Evolutionary conservation across 2,113 vertebrate species (phyloP), one percentile per base, ranked within the genome.

Genomic region (Dromaius novaehollandiae): DNA sequence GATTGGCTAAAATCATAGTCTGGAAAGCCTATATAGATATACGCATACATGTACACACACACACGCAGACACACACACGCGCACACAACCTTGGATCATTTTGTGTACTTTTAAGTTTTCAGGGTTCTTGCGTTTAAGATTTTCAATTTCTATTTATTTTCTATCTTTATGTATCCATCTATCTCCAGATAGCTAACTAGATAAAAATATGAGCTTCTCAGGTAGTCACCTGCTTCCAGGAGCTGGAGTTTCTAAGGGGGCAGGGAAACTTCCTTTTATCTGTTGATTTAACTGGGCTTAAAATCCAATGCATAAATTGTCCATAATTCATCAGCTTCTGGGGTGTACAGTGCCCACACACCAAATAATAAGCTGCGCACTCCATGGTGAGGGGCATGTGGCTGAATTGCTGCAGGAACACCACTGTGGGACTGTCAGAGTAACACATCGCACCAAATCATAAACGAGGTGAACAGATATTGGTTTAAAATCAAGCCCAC

Each of bases 261-360:
- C 1, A 36, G 86, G 89, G 21, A 8, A 71, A 50, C 28, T 94
- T 75, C 40, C 71, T 80, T 86, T 86, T 14, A 83, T 89, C 70
- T 84, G 56, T 51, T 94, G 85, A 88, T 96, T 96, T 96, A 95
- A 34, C 91, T 91, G 46, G 79, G 75, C 87, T 95, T 89, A 74
- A 95, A 95, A 95, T 95, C 89, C 91, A 97, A 88, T 89, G 89
- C 96, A 97, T 97, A 96, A 97, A 96, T 97, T 91, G 87, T 81
- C 58, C 50, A 24, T 64, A 93, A 94, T 88, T 90, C 89, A 86
- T 95, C 93, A 95, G 82, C 82, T 85, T 77, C 71, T 80, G 94
- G 88, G 91, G 93, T 74, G 42, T 79, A 61, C 34, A 7, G 84
- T 78, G 89, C 78, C 94, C 21, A 38, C 82, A 80, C 79, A 78